Percentiles rank a stretch among this genome's conserved stretches.
Conservation (phyloP, 2,888 invertebrate species). For the Scaptomyza parva region DNA sequence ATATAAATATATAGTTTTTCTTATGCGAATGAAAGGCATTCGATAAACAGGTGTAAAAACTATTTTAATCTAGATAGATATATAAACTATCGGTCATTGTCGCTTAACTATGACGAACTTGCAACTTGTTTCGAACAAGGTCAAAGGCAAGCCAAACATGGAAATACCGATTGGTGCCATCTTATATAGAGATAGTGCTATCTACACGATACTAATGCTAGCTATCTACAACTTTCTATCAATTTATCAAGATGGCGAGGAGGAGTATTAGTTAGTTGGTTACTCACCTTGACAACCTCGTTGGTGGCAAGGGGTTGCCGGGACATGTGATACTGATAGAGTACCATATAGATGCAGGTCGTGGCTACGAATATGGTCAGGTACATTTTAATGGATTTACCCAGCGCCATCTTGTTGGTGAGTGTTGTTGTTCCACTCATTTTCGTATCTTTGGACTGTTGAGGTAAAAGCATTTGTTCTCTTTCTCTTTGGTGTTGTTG, state of each 20-base stretch:
- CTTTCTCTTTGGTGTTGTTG: conserved; percentile 19
- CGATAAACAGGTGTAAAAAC: background rate
- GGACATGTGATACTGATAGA: conserved; percentile 88
- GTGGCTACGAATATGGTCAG: conserved; percentile 87
- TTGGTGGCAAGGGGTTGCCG: conserved; percentile 84
- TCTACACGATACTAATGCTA: conserved; percentile 1
- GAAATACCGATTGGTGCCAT: conserved; percentile 2
- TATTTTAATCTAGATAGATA: background rate
- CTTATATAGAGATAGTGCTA: conserved; percentile 24
- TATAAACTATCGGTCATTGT: conserved; percentile 4
- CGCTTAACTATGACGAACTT: background rate
- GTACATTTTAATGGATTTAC: conserved; percentile 88
- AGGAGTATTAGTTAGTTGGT: background rate
- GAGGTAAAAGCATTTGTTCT: conserved; percentile 29
- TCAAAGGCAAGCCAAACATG: background rate
- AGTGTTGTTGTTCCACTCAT: conserved; percentile 29
- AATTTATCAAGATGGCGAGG: background rate
- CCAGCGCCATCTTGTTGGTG: conserved; percentile 84
- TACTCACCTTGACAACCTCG: conserved; percentile 82
- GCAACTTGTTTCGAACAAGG: conserved; percentile 8
- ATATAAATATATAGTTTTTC: no score
- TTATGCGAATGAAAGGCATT: conserved; percentile 4
- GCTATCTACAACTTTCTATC: conserved; percentile 3
- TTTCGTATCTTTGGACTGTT: conserved; percentile 33
- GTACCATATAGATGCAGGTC: conserved; percentile 86